These are phyloP conservation scores for Rhodophaea formosa DNA, from an alignment of 2,888 invertebrate species.

Conservation along the genomic window DNA sequence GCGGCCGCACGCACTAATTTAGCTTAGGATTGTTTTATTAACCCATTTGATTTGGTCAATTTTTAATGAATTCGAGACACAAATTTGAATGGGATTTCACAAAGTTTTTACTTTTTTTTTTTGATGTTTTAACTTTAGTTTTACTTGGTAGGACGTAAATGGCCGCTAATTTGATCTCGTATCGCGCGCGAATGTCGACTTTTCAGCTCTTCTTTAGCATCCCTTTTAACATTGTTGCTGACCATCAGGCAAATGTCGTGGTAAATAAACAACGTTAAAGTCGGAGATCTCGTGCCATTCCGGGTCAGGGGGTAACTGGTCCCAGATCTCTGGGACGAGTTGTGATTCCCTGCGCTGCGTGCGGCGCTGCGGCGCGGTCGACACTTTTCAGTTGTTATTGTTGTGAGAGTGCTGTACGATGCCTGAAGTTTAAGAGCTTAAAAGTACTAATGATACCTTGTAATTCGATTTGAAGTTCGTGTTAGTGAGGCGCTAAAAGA, in stretches of 20 bases:
- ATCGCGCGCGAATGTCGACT: background rate
- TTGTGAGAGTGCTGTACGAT: slow-evolving; percentile 5
- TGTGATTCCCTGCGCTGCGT: background rate
- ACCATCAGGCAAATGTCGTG: background rate
- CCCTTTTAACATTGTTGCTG: background rate
- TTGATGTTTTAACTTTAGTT: background rate
- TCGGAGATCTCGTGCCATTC: background rate
- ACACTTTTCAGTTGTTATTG: slow-evolving; percentile 9
- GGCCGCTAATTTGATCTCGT: background rate
- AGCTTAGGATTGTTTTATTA: background rate
- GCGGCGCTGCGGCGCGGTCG: slow-evolving; percentile 3
- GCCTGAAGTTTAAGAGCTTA: background rate
- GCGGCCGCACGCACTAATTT: background rate
- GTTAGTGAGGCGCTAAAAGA: background rate
- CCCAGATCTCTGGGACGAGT: background rate
- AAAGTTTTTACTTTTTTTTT: background rate
- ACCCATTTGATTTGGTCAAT: background rate
- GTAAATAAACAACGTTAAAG: background rate
- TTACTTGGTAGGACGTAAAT: background rate
- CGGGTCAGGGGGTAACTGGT: background rate
- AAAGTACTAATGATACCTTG: background rate
- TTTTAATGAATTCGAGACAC: too few relatives aligned
- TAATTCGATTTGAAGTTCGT: background rate
- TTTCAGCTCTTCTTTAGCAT: background rate
- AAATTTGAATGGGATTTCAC: background rate